These are phyloP conservation scores for Poeciliopsis paucimaculata DNA, from an alignment of 2,797 vertebrate species.

Conservation along the genomic window DNA sequence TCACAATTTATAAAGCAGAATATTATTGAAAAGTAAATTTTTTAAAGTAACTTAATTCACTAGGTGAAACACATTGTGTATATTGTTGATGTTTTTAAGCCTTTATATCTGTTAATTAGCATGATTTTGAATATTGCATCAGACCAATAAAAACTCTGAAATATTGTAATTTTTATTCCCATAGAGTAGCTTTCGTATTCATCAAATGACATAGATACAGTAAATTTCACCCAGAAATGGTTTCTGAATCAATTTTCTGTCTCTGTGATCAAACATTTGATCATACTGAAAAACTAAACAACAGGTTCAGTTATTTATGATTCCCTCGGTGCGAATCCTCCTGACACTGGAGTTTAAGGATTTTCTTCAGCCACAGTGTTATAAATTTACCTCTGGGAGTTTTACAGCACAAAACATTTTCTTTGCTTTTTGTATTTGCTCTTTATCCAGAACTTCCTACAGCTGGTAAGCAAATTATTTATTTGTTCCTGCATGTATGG, in stretches of 20 bases:
- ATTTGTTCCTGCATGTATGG: not conserved
- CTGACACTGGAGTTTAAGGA: not conserved
- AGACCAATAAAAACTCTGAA: conserved; percentile 2
- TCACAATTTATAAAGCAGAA: too few species aligned
- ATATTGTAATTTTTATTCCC: conserved; percentile 29
- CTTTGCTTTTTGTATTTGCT: not conserved
- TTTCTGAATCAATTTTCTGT: conserved; percentile 13
- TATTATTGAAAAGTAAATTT: too few species aligned
- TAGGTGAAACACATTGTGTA: too few species aligned
- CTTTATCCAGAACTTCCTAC: conserved; percentile 1
- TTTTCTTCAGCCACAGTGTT: not conserved
- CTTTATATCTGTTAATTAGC: too few species aligned
- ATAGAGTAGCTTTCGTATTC: conserved; percentile 19
- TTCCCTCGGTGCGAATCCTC: not conserved
- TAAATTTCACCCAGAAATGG: conserved; percentile 12
- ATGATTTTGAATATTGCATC: too few species aligned
- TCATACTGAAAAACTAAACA: conserved; percentile 11
- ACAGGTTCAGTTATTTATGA: not conserved
- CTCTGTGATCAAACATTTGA: conserved; percentile 13
- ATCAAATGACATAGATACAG: conserved; percentile 17
- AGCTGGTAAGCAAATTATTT: not conserved
- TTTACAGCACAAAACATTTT: not conserved
- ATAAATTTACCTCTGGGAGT: not conserved
- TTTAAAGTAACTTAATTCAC: too few species aligned
- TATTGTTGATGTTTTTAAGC: too few species aligned